Conservation (phyloP, 1,140 invertebrate genomes). For the Mycetomoellerius zeteki region DNA sequence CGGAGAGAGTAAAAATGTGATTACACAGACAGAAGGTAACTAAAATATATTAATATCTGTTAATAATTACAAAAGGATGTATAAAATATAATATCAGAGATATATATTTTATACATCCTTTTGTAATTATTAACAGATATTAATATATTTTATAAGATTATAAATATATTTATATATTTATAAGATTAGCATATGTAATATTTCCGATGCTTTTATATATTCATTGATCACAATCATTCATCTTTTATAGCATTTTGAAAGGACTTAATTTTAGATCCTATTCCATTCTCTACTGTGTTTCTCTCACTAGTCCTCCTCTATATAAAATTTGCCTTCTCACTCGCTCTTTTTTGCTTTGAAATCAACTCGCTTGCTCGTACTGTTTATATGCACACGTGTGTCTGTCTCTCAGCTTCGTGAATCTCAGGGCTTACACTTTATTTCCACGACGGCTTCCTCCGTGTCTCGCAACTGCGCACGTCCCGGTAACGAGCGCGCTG, state of each 20-base stretch:
- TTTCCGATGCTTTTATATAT: not conserved
- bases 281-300: conserved; percentile 4
- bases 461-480: conserved; percentile 54
- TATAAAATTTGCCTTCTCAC: conserved; percentile 18
- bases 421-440: conserved; percentile 61
- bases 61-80: not conserved
- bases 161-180: too few species aligned
- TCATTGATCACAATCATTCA: conserved; percentile 16
- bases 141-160: too few species aligned
- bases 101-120: too few species aligned
- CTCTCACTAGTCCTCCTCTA: not conserved
- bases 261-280: conserved; percentile 28
- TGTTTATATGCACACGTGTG: conserved; percentile 23
- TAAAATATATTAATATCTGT: not conserved
- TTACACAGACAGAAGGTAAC: not conserved
- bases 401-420: conserved; percentile 29
- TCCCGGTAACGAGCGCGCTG: conserved; percentile 68
- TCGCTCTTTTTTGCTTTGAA: conserved; percentile 29
- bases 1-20: too few species aligned
- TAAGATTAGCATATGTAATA: not conserved
- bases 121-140: too few species aligned
- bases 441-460: conserved; percentile 59
- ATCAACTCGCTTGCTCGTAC: conserved; percentile 19
- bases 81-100: too few species aligned
- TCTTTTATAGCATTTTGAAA: conserved; percentile 24